Conservation (phyloP, 2,888 invertebrate genomes). For the Synanthedon andrenaeformis region DNA sequence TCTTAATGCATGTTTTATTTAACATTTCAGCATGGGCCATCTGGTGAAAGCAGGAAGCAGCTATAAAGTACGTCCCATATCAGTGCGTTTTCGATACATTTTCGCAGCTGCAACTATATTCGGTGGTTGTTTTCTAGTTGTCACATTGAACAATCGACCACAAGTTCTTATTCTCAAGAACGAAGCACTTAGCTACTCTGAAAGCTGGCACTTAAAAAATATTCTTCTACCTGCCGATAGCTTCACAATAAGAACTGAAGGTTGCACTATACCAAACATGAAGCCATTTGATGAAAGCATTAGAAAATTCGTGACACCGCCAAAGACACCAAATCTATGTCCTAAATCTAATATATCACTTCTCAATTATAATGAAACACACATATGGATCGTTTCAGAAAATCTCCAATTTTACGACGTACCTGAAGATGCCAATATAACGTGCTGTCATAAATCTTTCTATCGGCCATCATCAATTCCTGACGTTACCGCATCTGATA, state of each 20-base stretch:
- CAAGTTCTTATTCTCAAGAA: slow-evolving; percentile 33
- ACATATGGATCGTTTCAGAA: slow-evolving; percentile 65
- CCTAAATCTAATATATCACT: slow-evolving; percentile 61
- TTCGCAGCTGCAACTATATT: slow-evolving; percentile 40
- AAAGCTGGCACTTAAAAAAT: slow-evolving; percentile 20
- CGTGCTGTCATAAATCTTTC: slow-evolving; percentile 75
- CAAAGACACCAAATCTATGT: slow-evolving; percentile 62
- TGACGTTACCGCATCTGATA: slow-evolving; percentile 47
- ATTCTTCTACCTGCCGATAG: slow-evolving; percentile 22
- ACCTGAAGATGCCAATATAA: slow-evolving; percentile 42
- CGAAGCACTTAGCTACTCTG: slow-evolving; percentile 18
- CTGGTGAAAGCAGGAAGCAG: slow-evolving; percentile 17
- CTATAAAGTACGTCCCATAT: slow-evolving; percentile 19
- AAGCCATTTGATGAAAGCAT: slow-evolving; percentile 71
- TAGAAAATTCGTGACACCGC: slow-evolving; percentile 61
- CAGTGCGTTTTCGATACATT: slow-evolving; percentile 40
- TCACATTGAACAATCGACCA: slow-evolving; percentile 38
- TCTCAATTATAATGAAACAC: slow-evolving; percentile 69
- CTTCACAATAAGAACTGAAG: slow-evolving; percentile 72
- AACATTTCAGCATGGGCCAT: slow-evolving; percentile 45
- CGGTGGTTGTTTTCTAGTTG: slow-evolving; percentile 41
- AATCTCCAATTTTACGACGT: slow-evolving; percentile 62
- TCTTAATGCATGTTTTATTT: no score
- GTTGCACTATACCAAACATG: slow-evolving; percentile 76
- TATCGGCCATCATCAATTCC: slow-evolving; percentile 59